Evolutionary conservation across 2,888 invertebrate genomes (phyloP).

Genomic region (Agapetus fuscipes): DNA sequence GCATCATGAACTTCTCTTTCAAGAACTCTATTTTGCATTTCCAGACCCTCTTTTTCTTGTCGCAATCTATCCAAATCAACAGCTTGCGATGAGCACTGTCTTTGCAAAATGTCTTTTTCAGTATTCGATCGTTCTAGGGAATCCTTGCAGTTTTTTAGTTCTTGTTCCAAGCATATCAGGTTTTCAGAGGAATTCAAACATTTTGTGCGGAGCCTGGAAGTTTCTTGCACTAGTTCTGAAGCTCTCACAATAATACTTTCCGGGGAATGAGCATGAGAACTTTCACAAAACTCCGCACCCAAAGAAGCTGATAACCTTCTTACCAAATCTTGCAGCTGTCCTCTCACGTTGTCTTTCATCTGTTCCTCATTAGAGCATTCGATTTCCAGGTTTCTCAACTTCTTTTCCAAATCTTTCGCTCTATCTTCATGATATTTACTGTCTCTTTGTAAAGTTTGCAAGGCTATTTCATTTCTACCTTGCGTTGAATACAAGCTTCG

Average conservation of each 20-base stretch:
- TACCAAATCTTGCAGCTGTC: conserved; percentile 61
- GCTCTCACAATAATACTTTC: conserved; percentile 69
- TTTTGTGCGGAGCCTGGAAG: conserved; percentile 53
- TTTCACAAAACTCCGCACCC: conserved; percentile 60
- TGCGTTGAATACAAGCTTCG: conserved; percentile 53
- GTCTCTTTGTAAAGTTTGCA: conserved; percentile 67
- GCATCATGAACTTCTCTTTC: conserved; percentile 65
- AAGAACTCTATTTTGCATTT: conserved; percentile 60
- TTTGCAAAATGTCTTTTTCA: conserved; percentile 66
- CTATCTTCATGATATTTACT: conserved; percentile 64
- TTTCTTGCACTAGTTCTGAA: conserved; percentile 67
- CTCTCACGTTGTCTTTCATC: conserved; percentile 60
- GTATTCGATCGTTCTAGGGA: conserved; percentile 52
- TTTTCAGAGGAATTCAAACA: conserved; percentile 50
- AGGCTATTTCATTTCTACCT: conserved; percentile 58
- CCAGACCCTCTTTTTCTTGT: conserved; percentile 68
- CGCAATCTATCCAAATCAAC: conserved; percentile 62
- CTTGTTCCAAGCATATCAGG: conserved; percentile 52
- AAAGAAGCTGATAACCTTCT: conserved; percentile 62
- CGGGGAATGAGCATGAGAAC: conserved; percentile 51
- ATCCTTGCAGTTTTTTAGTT: conserved; percentile 56
- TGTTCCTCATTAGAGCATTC: conserved; percentile 65
- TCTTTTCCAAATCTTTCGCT: conserved; percentile 65
- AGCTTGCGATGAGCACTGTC: conserved; percentile 61
- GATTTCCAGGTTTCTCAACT: conserved; percentile 60